Percentiles rank a stretch among this genome's conserved stretches.
phyloP scores from a whole-genome alignment of 2,888 invertebrate species.

The Desoria tigrina region DNA sequence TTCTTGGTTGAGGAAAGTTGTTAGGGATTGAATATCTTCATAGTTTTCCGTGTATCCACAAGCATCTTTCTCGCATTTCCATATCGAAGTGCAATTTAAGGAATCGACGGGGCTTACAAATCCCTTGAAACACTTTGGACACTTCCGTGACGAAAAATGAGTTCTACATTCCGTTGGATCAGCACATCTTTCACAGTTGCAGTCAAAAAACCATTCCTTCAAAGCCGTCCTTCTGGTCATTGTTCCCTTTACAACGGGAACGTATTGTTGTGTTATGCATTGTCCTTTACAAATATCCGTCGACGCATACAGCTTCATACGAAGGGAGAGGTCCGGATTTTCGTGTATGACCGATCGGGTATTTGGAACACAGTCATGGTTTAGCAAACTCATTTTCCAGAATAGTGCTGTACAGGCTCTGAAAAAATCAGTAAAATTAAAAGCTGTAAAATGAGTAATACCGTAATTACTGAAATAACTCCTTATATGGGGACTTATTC shows the following conservation, averaged over 20 bases:
- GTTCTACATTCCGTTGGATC: constrained; percentile 35
- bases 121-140: constrained; percentile 27
- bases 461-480: no score
- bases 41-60: constrained; percentile 14
- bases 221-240: constrained; percentile 20
- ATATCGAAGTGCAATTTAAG: constrained; percentile 17
- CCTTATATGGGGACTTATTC: no score
- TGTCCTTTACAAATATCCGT: constrained; percentile 31
- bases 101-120: constrained; percentile 29
- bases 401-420: constrained; percentile 39
- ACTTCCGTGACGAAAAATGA: constrained; percentile 36
- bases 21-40: constrained; percentile 12
- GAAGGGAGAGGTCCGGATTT: constrained; percentile 16
- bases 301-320: constrained; percentile 28
- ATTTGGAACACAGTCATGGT: constrained; percentile 41
- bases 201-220: constrained; percentile 41
- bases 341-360: constrained; percentile 35
- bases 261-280: constrained; percentile 37
- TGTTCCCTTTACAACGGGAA: constrained; percentile 32
- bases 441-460: neutral
- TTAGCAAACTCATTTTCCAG: constrained; percentile 34
- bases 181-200: constrained; percentile 36
- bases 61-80: constrained; percentile 23
- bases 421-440: neutral
- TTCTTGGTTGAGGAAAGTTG: constrained; percentile 17